These are phyloP conservation scores for Plebejus anna DNA, from an alignment of 2,888 invertebrate species.

Conservation along the genomic window DNA sequence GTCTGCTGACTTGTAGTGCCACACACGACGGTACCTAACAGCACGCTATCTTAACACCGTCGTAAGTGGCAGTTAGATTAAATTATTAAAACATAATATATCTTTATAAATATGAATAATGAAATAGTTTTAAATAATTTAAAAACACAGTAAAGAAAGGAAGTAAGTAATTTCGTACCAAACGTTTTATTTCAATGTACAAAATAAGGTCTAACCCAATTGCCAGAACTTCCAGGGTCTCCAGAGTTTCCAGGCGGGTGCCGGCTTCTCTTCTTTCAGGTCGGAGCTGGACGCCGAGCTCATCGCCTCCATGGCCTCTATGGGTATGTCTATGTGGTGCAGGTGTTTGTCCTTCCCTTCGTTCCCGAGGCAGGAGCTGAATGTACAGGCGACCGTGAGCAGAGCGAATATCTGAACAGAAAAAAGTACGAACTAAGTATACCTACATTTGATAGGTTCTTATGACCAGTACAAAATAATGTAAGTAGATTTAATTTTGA, in stretches of 20 bases:
- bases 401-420: constrained; percentile 48
- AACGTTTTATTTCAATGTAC: constrained; percentile 29
- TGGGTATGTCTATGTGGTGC: constrained; percentile 42
- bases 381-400: constrained; percentile 47
- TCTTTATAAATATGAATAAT: too few relatives aligned
- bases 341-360: constrained; percentile 43
- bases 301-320: constrained; percentile 42
- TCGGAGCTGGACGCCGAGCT: constrained; percentile 42
- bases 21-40: too few relatives aligned
- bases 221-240: constrained; percentile 51
- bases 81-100: too few relatives aligned
- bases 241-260: constrained; percentile 50
- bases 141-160: background rate
- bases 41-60: too few relatives aligned
- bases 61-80: too few relatives aligned
- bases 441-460: too few relatives aligned
- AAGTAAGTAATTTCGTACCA: constrained; percentile 11
- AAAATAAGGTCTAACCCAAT: constrained; percentile 51
- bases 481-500: too few relatives aligned
- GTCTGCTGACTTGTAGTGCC: too few relatives aligned
- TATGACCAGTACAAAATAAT: too few relatives aligned
- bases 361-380: constrained; percentile 47
- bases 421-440: constrained; percentile 13
- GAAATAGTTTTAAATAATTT: background rate
- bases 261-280: constrained; percentile 44